Percentiles rank a stretch among this genome's conserved stretches.
These are phyloP conservation scores for Dynastes maya DNA, from an alignment of 2,888 invertebrate species.

Conservation along the genomic window DNA sequence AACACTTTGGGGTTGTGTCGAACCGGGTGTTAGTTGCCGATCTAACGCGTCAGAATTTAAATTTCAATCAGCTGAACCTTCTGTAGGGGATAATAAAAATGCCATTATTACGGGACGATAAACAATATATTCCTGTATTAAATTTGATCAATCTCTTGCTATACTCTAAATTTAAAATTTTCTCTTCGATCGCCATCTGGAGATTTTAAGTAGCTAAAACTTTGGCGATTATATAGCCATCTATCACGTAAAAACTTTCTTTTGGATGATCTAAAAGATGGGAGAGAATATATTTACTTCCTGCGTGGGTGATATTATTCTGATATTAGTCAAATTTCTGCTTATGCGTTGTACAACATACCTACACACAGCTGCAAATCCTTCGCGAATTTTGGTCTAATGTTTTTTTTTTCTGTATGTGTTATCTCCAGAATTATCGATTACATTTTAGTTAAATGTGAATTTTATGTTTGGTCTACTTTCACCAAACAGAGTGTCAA, in stretches of 20 bases:
- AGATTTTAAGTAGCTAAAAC: background rate
- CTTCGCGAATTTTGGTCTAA: too few relatives aligned
- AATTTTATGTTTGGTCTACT: too few relatives aligned
- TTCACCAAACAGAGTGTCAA: too few relatives aligned
- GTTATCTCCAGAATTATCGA: too few relatives aligned
- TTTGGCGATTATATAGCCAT: constrained; percentile 38
- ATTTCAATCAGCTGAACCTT: constrained; percentile 48
- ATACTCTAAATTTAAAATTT: background rate
- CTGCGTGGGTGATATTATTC: constrained; percentile 9
- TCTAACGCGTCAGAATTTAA: constrained; percentile 52
- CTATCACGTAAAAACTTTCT: constrained; percentile 4
- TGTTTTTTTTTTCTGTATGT: too few relatives aligned
- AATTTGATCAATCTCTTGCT: background rate
- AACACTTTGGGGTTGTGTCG: constrained; percentile 56
- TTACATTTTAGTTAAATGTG: too few relatives aligned
- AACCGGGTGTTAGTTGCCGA: constrained; percentile 52
- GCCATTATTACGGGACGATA: constrained; percentile 29
- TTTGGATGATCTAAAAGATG: background rate
- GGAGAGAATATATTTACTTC: background rate
- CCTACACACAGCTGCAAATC: too few relatives aligned
- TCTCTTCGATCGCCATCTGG: background rate
- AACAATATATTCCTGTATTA: constrained; percentile 19
- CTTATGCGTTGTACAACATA: too few relatives aligned
- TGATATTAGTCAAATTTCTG: background rate
- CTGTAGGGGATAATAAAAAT: constrained; percentile 26